These are phyloP conservation scores for Burhinus bistriatus DNA, from an alignment of 2,113 vertebrate species.

Conservation along the genomic window DNA sequence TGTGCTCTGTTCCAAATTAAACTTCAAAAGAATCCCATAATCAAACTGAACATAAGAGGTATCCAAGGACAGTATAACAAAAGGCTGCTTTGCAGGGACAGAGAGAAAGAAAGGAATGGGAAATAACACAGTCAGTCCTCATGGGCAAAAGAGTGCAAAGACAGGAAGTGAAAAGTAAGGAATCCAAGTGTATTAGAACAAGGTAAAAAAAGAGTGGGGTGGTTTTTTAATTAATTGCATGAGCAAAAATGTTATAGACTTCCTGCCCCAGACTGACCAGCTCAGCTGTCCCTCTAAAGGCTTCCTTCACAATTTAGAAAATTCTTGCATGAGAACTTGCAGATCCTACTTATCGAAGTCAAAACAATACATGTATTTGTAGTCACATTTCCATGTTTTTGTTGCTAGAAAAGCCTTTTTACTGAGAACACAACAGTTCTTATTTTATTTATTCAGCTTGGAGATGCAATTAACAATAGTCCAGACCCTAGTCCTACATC, in stretches of 20 bases:
- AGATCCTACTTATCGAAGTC: background rate
- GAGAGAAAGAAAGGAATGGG: background rate
- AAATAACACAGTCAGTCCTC: background rate
- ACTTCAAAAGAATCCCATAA: slow-evolving; percentile 28
- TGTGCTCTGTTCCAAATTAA: background rate
- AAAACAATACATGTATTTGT: background rate
- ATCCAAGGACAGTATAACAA: slow-evolving; percentile 1
- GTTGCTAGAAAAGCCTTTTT: background rate
- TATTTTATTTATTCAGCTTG: background rate
- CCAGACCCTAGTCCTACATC: background rate
- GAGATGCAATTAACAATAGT: background rate
- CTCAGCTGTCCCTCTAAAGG: background rate
- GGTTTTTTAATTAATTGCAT: background rate
- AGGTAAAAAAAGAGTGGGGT: background rate
- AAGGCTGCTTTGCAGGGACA: background rate
- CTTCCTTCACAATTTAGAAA: background rate
- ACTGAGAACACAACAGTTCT: background rate
- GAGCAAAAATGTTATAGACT: background rate
- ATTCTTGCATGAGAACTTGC: background rate
- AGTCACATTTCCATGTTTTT: background rate
- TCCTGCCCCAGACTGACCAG: background rate
- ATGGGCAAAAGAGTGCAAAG: background rate
- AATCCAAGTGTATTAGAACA: background rate
- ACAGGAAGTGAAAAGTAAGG: background rate
- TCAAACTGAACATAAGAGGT: background rate